A percentile compares a stretch with the other conserved stretches of the same genome.
These are phyloP conservation scores for Myopa testacea DNA, from an alignment of 2,888 invertebrate genomes.

Conservation along the genomic window DNA sequence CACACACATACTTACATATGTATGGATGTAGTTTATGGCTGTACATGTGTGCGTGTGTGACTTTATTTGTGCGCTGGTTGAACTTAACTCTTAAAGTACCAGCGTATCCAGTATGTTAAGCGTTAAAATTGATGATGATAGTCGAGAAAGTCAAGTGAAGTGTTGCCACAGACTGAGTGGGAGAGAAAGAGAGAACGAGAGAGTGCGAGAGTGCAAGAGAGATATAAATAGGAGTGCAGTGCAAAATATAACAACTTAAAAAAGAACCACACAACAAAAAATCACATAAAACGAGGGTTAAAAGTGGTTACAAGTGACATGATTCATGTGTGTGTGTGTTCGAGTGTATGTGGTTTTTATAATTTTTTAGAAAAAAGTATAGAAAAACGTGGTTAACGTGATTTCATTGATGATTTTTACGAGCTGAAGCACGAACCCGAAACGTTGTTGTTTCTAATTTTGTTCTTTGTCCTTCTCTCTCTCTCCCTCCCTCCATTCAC, in stretches of 20 bases:
- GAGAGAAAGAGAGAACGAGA: background rate
- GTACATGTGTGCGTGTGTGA: background rate
- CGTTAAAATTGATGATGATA: slow-evolving; percentile 54
- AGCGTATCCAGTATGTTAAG: slow-evolving; percentile 38
- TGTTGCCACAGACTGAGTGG: background rate
- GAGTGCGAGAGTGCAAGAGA: background rate
- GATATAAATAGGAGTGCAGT: background rate
- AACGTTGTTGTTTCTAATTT: background rate
- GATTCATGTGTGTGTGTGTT: background rate
- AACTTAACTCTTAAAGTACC: slow-evolving; percentile 32
- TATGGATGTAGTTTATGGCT: background rate
- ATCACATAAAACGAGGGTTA: slow-evolving; percentile 22
- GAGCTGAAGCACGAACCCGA: background rate
- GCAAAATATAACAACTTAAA: background rate
- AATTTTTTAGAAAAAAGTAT: background rate
- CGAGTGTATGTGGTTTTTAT: no score
- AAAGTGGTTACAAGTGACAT: slow-evolving; percentile 4
- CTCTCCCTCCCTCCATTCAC: background rate
- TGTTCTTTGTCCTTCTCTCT: background rate
- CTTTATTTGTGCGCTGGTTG: slow-evolving; percentile 4
- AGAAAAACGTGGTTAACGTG: background rate
- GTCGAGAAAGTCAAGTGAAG: slow-evolving; percentile 55
- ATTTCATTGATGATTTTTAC: slow-evolving; percentile 2
- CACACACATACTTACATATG: background rate
- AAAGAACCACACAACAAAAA: background rate